Percentiles rank a stretch among this genome's conserved stretches.
phyloP scores from a whole-genome alignment of 2,113 vertebrate species.

The Todiramphus chloris region DNA sequence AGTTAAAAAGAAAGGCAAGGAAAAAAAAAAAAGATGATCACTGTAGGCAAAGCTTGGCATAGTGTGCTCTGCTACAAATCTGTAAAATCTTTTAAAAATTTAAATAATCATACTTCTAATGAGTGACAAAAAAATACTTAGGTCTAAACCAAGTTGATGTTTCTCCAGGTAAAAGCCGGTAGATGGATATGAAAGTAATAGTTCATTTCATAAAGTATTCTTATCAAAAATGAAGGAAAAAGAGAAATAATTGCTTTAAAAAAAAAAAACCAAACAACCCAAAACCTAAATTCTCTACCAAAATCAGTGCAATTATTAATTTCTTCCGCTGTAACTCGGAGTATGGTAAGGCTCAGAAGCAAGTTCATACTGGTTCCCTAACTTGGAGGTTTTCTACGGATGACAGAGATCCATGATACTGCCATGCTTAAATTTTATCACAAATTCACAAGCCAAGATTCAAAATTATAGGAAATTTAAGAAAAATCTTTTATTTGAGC shows the following conservation, averaged over 20 bases:
- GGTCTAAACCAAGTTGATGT: background rate
- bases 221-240: background rate
- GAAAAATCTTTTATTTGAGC: background rate
- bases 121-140: background rate
- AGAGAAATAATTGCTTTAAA: background rate
- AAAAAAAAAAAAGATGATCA: background rate
- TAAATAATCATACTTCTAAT: background rate
- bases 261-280: too few species aligned
- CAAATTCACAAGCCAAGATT: background rate
- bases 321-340: background rate
- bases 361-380: background rate
- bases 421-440: background rate
- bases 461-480: background rate
- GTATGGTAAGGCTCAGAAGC: background rate
- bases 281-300: background rate
- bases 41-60: background rate
- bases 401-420: background rate
- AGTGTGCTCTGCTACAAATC: background rate
- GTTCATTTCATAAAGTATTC: background rate
- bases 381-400: background rate
- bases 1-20: background rate
- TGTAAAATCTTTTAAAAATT: background rate
- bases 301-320: background rate
- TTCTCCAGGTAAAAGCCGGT: background rate
- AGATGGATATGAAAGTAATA: background rate